These are phyloP conservation scores for Hetaerina titia DNA, from an alignment of 2,888 invertebrate genomes.

Conservation along the genomic window DNA sequence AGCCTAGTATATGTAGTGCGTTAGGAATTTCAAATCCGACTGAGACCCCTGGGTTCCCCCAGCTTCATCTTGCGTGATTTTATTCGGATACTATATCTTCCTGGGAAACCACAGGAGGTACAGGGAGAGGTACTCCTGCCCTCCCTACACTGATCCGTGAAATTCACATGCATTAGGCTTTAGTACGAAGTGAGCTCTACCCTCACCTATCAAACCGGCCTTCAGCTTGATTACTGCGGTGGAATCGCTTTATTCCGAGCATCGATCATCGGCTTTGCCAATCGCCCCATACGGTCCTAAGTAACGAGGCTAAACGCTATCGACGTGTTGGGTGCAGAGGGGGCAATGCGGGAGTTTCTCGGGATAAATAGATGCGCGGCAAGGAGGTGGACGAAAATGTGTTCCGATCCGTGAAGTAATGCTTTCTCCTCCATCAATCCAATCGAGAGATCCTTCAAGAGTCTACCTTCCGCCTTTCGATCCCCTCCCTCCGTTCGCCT, in stretches of 20 bases:
- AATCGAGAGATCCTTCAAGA: neutral
- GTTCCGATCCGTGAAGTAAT: neutral
- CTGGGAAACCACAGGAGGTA: no score
- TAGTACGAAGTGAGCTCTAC: no score
- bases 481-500: neutral
- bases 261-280: neutral
- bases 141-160: no score
- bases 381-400: neutral
- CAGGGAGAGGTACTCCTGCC: no score
- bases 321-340: neutral
- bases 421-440: neutral
- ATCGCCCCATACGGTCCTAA: neutral
- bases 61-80: no score
- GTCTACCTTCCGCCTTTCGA: neutral
- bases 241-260: neutral
- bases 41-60: no score
- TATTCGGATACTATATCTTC: no score
- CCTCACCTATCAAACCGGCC: no score
- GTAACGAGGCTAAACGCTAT: neutral
- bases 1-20: no score
- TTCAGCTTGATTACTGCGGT: no score
- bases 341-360: neutral
- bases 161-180: no score
- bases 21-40: no score
- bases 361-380: neutral